Conservation (phyloP, 2,113 vertebrate genomes). For the Colius striatus region DNA sequence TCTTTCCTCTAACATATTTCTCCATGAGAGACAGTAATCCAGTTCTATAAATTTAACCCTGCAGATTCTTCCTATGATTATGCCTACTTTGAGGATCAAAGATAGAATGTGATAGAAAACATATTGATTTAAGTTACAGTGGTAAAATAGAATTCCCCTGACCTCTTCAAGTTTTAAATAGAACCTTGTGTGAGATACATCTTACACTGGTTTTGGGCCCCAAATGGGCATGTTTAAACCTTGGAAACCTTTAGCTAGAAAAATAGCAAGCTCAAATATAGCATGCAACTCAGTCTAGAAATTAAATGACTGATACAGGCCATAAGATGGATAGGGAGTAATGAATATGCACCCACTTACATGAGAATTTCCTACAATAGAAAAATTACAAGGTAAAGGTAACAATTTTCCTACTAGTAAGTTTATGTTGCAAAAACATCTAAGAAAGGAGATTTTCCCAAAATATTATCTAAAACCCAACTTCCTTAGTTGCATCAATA, state of each 20-base stretch:
- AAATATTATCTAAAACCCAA: neutral
- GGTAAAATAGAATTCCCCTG: neutral
- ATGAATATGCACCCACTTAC: neutral
- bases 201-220: neutral
- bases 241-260: neutral
- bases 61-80: neutral
- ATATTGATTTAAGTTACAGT: neutral
- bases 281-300: neutral
- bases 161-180: neutral
- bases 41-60: neutral
- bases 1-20: neutral
- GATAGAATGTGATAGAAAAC: neutral
- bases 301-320: neutral
- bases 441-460: fast-evolving
- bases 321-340: neutral
- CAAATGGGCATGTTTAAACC: neutral
- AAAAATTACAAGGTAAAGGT: neutral
- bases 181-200: neutral
- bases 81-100: neutral
- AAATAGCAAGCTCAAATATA: neutral
- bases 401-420: neutral
- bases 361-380: neutral
- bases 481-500: neutral
- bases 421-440: neutral
- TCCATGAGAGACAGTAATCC: neutral